Percentiles rank a stretch among this genome's conserved stretches.
phyloP scores from a whole-genome alignment of 2,888 invertebrate genomes.

The Drosophila picticornis region DNA sequence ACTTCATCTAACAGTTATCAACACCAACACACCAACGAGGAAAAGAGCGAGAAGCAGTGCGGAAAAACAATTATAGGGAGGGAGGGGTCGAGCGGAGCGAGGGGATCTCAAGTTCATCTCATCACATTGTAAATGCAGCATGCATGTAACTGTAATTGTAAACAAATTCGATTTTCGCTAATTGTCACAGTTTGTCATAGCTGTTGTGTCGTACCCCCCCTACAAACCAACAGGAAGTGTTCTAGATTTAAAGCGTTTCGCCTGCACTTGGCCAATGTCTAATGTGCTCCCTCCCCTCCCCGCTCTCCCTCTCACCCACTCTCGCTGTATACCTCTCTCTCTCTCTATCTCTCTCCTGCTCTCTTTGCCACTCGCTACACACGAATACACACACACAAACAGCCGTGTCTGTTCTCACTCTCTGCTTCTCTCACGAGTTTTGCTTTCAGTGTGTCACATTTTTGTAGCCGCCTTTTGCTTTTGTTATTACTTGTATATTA shows the following conservation, averaged over 20 bases:
- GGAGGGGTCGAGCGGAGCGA: background rate
- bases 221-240: slow-evolving; percentile 59
- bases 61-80: background rate
- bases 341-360: slow-evolving; percentile 2
- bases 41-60: slow-evolving; percentile 8
- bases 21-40: background rate
- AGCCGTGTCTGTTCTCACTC: background rate
- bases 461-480: slow-evolving; percentile 52
- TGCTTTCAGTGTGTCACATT: slow-evolving; percentile 74
- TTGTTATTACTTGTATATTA: slow-evolving; percentile 58
- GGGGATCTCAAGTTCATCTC: slow-evolving; percentile 60
- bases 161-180: slow-evolving; percentile 76
- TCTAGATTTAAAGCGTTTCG: slow-evolving; percentile 64
- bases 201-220: background rate
- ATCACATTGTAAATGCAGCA: slow-evolving; percentile 36
- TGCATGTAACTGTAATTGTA: slow-evolving; percentile 58
- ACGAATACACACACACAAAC: background rate
- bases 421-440: slow-evolving; percentile 18
- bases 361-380: background rate
- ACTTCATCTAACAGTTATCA: slow-evolving; percentile 50
- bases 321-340: background rate
- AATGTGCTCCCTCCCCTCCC: slow-evolving; percentile 4
- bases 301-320: background rate
- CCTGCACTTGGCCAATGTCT: slow-evolving; percentile 58
- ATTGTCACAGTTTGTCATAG: slow-evolving; percentile 48